These are phyloP conservation scores for Drosophila pectinifera DNA, from an alignment of 1,140 invertebrate genomes.

Conservation along the genomic window DNA sequence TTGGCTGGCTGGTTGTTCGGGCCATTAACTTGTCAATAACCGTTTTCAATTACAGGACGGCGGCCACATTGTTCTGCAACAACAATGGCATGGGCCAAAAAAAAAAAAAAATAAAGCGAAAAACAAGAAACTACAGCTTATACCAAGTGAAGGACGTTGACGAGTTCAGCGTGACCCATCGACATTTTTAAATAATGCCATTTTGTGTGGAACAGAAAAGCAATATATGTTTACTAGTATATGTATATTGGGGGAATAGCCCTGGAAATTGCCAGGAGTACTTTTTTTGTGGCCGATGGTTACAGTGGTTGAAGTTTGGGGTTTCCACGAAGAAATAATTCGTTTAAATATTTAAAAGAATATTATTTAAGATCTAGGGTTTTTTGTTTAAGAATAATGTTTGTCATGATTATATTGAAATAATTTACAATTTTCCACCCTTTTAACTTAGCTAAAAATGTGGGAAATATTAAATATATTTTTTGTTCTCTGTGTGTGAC, in stretches of 20 bases:
- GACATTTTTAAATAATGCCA: slow-evolving; percentile 80
- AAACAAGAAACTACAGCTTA: slow-evolving; percentile 17
- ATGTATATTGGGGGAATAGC: slow-evolving; percentile 31
- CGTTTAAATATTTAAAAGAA: neutral
- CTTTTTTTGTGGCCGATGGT: slow-evolving; percentile 11
- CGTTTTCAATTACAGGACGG: slow-evolving; percentile 76
- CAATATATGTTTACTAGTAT: slow-evolving; percentile 30
- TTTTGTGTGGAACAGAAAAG: slow-evolving; percentile 64
- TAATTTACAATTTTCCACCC: too few relatives aligned
- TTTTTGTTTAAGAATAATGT: neutral
- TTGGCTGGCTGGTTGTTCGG: slow-evolving; percentile 43
- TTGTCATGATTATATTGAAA: neutral
- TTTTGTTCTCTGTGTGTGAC: neutral
- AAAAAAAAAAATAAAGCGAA: too few relatives aligned
- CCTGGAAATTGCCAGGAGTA: slow-evolving; percentile 36
- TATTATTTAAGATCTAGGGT: neutral
- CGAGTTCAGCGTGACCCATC: slow-evolving; percentile 75
- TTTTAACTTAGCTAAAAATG: neutral
- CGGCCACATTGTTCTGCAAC: slow-evolving; percentile 18
- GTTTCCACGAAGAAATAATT: neutral
- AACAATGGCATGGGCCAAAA: slow-evolving; percentile 4
- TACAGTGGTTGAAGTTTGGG: slow-evolving; percentile 25
- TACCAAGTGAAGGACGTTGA: slow-evolving; percentile 40
- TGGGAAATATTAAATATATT: too few relatives aligned
- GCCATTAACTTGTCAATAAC: slow-evolving; percentile 82